These are phyloP conservation scores for Meandrina meandrites DNA, from an alignment of 92 coral and sea anemone species.

Conservation along the genomic window DNA sequence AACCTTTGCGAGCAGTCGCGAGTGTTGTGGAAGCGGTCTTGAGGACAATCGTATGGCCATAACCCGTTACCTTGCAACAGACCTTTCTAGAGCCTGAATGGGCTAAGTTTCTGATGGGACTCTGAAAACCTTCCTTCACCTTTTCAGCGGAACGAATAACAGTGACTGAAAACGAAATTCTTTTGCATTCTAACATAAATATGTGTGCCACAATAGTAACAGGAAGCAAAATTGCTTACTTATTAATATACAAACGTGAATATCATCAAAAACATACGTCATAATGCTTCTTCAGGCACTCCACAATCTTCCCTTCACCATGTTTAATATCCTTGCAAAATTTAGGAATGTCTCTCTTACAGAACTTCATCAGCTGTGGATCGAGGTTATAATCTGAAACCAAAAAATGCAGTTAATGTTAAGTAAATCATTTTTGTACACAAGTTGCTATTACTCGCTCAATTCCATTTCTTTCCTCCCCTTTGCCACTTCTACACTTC, in stretches of 20 bases:
- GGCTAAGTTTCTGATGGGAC: neutral
- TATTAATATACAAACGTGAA: neutral
- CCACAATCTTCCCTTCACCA: conserved; percentile 59
- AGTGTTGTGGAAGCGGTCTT: neutral
- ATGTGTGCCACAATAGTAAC: neutral
- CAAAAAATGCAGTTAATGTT: neutral
- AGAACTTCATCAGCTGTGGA: conserved; percentile 62
- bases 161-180: too few species aligned
- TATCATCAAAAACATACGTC: conserved; percentile 37
- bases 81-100: neutral
- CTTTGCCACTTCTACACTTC: neutral
- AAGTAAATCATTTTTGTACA: too few species aligned
- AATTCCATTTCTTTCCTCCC: too few species aligned
- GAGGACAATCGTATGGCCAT: neutral
- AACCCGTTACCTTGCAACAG: neutral
- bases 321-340: conserved; percentile 59
- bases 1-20: neutral
- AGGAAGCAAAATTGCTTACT: neutral
- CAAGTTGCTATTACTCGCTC: too few species aligned
- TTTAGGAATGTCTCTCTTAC: conserved; percentile 75
- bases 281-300: conserved; percentile 76
- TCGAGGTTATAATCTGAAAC: conserved; percentile 69
- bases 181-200: too few species aligned
- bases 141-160: too few species aligned
- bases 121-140: neutral